Evolutionary conservation across 2,113 vertebrate genomes (phyloP), one percentile per base, ranked within the genome.

Genomic region (Toxotes jaculatrix): DNA sequence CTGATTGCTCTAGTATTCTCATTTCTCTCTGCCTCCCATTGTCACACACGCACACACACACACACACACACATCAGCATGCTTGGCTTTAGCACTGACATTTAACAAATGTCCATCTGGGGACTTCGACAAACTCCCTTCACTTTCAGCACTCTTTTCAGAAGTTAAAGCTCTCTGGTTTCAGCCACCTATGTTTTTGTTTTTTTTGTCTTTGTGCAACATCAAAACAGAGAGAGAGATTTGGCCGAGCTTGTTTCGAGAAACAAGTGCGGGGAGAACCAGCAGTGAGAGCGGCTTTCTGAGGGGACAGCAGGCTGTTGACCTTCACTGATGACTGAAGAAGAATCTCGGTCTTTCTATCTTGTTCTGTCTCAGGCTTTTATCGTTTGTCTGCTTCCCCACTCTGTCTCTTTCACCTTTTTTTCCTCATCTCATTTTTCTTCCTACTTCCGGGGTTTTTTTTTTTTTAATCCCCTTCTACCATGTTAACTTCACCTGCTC

Each of bases 321-420:
- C 88, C 91, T 88, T 88, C 81, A 65, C 62, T 86, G 85, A 84
- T 45, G 74, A 87, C 65, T 14, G 23, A 34, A 70, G 79, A 82
- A 77, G 66, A 71, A 73, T 55, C 72, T 6, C 60, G 36, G 53
- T 77, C 63, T 61, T 63, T 86, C 75, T 36, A 31, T 75, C 62
- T 80, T 36, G 40, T 17, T 57, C 73, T 55, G 74, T 77, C 73
- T 62, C 63, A 17, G 66, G n/a, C 71, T 84, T 75, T 79, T 74
- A 76, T 62, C 40, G 13, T 82, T 40, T 45, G 45, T 31, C 72
- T 66, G 71, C 80, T 69, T 82, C 62, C 13, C 45, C 65, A 60
- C 77, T 83, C 63, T 3, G 27, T 77, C 43, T 63, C 65, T 36
- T 80, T 76, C 64, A 70, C 61, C 32, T 69, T 67, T 23, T 53